Evolutionary conservation across 2,797 vertebrate species (phyloP), one percentile per base, ranked within the genome.

Genomic region (Mus caroli): DNA sequence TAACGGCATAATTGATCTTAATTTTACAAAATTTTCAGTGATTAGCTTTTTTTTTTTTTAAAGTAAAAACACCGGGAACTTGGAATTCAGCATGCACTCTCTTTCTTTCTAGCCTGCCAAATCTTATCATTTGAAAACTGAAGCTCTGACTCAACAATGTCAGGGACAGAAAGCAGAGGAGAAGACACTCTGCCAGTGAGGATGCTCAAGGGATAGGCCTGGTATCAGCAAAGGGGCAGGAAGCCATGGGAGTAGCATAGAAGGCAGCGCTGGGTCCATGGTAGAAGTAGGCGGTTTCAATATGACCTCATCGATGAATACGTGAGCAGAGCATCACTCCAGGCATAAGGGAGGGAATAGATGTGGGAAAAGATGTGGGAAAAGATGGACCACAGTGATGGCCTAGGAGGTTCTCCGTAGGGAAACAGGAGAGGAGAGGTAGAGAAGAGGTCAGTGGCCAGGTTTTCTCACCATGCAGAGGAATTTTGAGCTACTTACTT

Each of bases 1-100:
- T 37, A 88, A 52, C 19, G 64, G 20, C 58, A 71, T 78, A 85
- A 73, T 88, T 90, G 6, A 67, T 92, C 85, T 90, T 95, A 86
- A 94, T 80, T 94, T 96, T 43, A 88, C 94, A 58, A 89, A 95
- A 92, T 97, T 96, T 73, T 93, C 78, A 91, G n/a, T 62, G 96
- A 95, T 85, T n/a, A 88, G 95, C n/a, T 89, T 75, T 31, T 76
- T 94, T 34, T 56, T 26, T 91, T 83, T 67, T 3, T n/a, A 43
- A 95, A 67, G 22, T 17, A 86, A 92, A 92, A 73, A 96, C 93
- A 28, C 40, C 80, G 69, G 56, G 22, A 24, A 84, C 8, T 56
- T 91, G 64, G 67, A 82, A 37, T 58, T 94, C 52, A 50, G 12
- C 28, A 3, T 83, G 37, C 54, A 12, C 13, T 88, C 91, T 88